Evolutionary conservation across 2,113 vertebrate genomes (phyloP).

Genomic region (Donacobius atricapilla): DNA sequence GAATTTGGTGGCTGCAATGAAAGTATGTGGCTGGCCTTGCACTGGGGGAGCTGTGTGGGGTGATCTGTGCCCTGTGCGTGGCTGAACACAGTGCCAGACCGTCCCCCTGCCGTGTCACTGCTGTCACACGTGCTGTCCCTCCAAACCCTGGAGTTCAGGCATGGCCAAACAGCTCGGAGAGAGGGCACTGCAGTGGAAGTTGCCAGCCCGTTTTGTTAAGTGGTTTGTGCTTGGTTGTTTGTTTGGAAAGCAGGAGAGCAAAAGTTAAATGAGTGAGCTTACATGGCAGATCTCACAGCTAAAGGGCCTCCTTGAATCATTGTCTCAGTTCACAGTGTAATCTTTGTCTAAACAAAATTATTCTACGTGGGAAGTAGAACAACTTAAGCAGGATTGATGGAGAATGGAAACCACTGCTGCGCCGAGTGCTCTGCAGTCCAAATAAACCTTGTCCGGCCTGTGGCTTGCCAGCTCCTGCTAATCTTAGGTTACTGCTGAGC

Average conservation of each 20-base stretch:
- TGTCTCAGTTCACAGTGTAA: neutral
- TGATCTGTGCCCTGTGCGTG: neutral
- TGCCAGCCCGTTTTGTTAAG: neutral
- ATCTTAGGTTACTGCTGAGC: neutral
- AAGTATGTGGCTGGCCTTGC: neutral
- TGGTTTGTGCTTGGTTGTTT: neutral
- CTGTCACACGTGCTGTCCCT: accelerated
- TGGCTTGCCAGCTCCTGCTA: neutral
- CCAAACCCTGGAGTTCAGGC: neutral
- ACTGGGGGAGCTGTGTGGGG: neutral
- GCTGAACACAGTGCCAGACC: neutral
- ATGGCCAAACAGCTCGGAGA: neutral
- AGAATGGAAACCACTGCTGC: neutral
- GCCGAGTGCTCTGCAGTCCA: neutral
- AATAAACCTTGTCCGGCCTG: neutral
- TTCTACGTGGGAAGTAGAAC: neutral
- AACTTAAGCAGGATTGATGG: neutral
- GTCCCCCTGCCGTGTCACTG: accelerated
- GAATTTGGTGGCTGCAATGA: neutral
- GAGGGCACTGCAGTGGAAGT: neutral
- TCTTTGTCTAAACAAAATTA: neutral
- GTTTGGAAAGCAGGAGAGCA: neutral
- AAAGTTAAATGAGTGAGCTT: neutral
- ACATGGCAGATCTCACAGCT: neutral
- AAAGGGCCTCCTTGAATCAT: neutral